Conservation (phyloP, 2,113 vertebrate genomes). For the Mastomys natalensis region DNA sequence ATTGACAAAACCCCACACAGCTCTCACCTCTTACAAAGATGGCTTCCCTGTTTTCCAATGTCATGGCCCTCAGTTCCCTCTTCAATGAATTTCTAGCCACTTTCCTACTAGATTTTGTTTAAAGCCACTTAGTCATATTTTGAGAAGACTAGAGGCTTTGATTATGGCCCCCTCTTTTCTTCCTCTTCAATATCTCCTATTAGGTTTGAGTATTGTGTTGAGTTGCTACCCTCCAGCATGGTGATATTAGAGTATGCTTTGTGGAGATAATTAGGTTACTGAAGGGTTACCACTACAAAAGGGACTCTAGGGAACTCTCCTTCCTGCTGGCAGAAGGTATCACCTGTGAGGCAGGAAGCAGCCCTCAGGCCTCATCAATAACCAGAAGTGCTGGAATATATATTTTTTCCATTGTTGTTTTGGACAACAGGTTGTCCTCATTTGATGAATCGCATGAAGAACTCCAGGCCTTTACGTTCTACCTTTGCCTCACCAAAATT, state of each 20-base stretch:
- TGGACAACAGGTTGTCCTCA: background rate
- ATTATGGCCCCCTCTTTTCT: accelerated
- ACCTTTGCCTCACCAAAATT: background rate
- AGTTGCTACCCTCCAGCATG: background rate
- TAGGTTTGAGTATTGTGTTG: background rate
- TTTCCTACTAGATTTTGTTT: too few species aligned
- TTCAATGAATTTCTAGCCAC: background rate
- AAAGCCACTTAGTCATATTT: too few species aligned
- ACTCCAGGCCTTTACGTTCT: background rate
- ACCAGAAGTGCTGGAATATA: background rate
- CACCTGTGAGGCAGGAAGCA: background rate
- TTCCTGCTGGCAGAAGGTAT: background rate
- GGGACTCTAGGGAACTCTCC: background rate
- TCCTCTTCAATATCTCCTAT: background rate
- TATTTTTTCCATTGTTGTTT: background rate
- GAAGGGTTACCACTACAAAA: background rate
- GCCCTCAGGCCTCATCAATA: background rate
- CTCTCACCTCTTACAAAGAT: too few species aligned
- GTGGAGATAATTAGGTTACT: background rate
- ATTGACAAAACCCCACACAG: background rate
- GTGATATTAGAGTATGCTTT: background rate
- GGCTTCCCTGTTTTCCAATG: accelerated
- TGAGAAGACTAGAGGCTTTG: background rate
- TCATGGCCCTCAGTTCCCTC: too few species aligned
- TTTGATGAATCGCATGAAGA: background rate